Percentiles rank a stretch among this genome's conserved stretches.
These are phyloP conservation scores for Bungarus multicinctus DNA, from an alignment of 2,113 vertebrate species.

Conservation along the genomic window DNA sequence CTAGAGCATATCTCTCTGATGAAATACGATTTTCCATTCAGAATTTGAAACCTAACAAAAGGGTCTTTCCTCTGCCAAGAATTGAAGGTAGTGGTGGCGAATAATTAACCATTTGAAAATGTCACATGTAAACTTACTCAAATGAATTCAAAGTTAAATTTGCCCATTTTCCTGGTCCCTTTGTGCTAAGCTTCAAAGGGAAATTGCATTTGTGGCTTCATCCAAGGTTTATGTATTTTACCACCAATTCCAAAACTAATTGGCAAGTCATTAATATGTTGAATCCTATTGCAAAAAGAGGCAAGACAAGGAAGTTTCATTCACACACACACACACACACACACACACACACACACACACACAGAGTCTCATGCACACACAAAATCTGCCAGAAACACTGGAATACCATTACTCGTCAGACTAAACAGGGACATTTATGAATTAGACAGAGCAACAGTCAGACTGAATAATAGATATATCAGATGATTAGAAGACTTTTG, in stretches of 20 bases:
- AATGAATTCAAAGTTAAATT: neutral
- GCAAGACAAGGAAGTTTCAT: neutral
- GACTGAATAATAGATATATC: neutral
- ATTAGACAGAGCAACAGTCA: neutral
- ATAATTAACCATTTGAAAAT: neutral
- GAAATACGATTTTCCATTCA: neutral
- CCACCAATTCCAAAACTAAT: neutral
- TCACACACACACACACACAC: neutral
- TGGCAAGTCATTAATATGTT: neutral
- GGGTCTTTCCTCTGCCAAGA: neutral
- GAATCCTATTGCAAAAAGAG: neutral
- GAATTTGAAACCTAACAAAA: neutral
- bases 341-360: neutral
- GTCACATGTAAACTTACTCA: neutral
- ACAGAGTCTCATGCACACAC: neutral
- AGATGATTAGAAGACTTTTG: neutral
- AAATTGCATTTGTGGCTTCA: neutral
- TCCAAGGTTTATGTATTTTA: neutral
- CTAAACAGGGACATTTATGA: neutral
- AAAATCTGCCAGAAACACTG: neutral
- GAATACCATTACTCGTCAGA: neutral
- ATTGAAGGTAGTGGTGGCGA: neutral
- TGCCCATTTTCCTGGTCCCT: neutral
- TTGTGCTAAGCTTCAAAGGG: neutral
- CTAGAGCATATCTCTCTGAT: neutral